Base-by-base conservation (phyloP, 2,888 invertebrate species). In the Cerceris rybyensis region DNA sequence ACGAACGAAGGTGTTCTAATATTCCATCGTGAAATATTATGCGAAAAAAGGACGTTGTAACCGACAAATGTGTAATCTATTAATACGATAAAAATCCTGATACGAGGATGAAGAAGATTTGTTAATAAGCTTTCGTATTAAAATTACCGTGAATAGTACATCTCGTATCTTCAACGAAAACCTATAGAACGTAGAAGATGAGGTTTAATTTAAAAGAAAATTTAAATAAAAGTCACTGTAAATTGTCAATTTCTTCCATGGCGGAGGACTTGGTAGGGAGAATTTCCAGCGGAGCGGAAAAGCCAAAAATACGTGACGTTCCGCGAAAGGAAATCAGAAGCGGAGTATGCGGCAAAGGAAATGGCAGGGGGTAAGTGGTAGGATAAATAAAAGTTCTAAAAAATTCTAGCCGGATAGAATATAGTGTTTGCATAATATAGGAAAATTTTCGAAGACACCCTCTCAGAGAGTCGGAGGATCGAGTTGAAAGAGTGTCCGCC, bases 361-460 rank as follows among this genome's bases (percentile, higher is more conserved):
- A 70, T 8, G 43, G 46, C 9, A 16, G 11, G 58, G 43, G 63
- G 61, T 63, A 65, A 57, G 68, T 46, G 43, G 46, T 52, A 50
- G 41, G 70, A 61, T 80, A 79, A 81, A 82, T 70, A 78, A 61
- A 78, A 59, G 46, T 1, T n/a, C 50, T 28, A 43, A 60, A 74
- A 68, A 71, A 59, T 11, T 42, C 50, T 61, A 7, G 16, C 60
- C 39, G 54, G 75, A 49, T 69, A 59, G 69, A 67, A 70, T 49
- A 65, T 13, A 50, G 67, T 63, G 75, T 85, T 82, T 82, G 76
- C 82, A 81, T 85, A 85, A 85, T 84, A 77, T 85, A 84, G 77
- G 83, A 82, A 84, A 82, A 81, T 85, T 46, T 85, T 81, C 68
- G 69, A 75, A 73, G 81, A 70, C 74, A 59, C 58, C 60, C 81